phyloP scores from a whole-genome alignment of 2,113 vertebrate genomes.

The Cynocephalus volans region DNA sequence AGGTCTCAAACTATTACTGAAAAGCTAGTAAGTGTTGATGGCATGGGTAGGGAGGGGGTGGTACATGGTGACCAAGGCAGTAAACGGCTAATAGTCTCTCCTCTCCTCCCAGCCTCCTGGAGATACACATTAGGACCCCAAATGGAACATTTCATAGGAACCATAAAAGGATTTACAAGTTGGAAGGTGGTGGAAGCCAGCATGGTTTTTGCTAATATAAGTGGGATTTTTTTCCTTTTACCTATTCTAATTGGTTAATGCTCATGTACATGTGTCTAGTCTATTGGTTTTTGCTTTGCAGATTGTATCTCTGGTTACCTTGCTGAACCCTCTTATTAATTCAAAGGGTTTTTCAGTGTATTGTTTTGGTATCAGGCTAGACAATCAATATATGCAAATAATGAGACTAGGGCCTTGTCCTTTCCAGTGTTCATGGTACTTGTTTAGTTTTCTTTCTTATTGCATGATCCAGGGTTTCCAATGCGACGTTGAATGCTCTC shows the following conservation, averaged over 20 bases:
- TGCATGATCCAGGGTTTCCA: neutral
- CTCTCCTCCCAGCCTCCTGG: neutral
- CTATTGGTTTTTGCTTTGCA: neutral
- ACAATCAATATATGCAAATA: neutral
- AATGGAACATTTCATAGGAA: neutral
- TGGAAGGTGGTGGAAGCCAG: neutral
- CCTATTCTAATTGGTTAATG: neutral
- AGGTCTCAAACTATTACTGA: neutral
- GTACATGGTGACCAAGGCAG: neutral
- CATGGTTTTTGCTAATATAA: neutral
- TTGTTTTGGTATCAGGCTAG: neutral
- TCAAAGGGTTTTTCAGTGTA: neutral
- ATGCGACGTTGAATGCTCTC: neutral
- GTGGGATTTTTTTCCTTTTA: neutral
- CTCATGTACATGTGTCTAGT: neutral
- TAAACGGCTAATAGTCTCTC: neutral
- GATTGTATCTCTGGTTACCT: neutral
- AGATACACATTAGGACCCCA: neutral
- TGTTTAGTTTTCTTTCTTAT: slow-evolving; percentile 1
- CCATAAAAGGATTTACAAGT: neutral
- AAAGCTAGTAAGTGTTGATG: neutral
- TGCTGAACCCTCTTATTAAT: neutral
- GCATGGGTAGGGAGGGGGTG: neutral
- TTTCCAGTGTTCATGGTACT: neutral
- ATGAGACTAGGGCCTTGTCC: neutral